Evolutionary conservation across 2,113 vertebrate genomes (phyloP), one percentile per base, ranked within the genome.

Genomic region (Podilymbus podiceps): DNA sequence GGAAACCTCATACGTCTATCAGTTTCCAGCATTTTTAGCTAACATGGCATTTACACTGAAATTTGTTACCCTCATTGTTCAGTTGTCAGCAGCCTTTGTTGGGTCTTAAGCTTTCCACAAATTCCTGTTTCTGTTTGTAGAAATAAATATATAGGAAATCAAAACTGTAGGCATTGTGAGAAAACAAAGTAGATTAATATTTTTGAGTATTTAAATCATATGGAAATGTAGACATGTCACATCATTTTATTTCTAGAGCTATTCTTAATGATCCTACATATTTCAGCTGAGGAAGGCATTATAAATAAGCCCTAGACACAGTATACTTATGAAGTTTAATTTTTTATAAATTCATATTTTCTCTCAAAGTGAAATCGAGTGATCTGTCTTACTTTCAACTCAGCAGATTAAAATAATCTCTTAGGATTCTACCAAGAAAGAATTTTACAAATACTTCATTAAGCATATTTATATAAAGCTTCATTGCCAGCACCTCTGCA

Each of bases 321-420:
- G 30, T 63, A 50, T n/a, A 95, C 81, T 89, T 94, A 75, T 9
- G 33, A 80, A 94, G 58, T 91, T 93, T 60, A 58, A 67, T 52
- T 88, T 93, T 94, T 90, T n/a, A 59, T 62, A 96, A 89, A 96
- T 90, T 91, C 24, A 10, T 84, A 89, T 93, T 92, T 96, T 94
- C 84, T 95, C 69, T 64, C 85, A 21, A 67, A 95, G 33, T 85
- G 46, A 92, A 95, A 96, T 96, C 33, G 12, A 91, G 55, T 52
- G 75, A 95, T 91, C 74, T 23, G 56, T 84, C 23, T 92, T 89
- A 85, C 89, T 96, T 92, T 92, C 83, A 95, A 91, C 58, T 93
- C 93, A 94, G 72, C 59, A 96, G 93, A 89, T 96, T 94, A 92
- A 73, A 95, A 92, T 96, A 97, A 98, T 96, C 92, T 95, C 83